Evolutionary conservation across 2,797 vertebrate species (phyloP), one percentile per base, ranked within the genome.

Genomic region (Peromyscus aztecus): DNA sequence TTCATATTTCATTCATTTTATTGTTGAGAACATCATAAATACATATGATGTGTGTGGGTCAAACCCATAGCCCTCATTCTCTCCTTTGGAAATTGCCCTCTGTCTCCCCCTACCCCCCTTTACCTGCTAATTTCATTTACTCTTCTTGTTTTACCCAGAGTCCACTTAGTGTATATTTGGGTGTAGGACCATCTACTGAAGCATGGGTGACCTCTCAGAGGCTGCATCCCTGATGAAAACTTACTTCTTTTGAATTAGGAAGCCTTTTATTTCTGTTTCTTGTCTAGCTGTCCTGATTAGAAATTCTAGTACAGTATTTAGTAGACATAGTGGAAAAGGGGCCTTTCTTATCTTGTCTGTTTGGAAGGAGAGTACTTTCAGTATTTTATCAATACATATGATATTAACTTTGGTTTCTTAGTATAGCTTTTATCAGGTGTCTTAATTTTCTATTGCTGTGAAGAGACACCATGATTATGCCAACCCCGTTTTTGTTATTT

Each of bases 271-370:
- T 84, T 84, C 17, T 65, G 10, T 65, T 46, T 65, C 17, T 46
- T 84, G 63, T 19, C 40, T 84, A 84, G 29, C 65, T 65, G 40
- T 84, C 29, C 16, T 84, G 16, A 37, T 59, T 77, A 90, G 69
- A 94, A 90, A 57, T 90, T 94, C n/a, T 94, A 69, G 19, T 71
- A 40, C 3, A 87, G 16, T 90, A 49, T 46, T 82, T 37, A 87
- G 14, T 69, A 61, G 67, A 73, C 57, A 12, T 37, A 43, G 9
- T 83, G 24, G 77, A 52, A 87, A 34, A 55, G 16, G 40, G 37
- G 31, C 40, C 4, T 29, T 88, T 78, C n/a, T 91, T 93, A 21
- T 71, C 49, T 65, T 89, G 13, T 57, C 69, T 40, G 71, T 89
- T 87, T 89, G 86, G 69, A 63, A 63, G n/a, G n/a, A 57, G n/a